phyloP scores from a whole-genome alignment of 2,113 vertebrate species.

The Blennius ocellaris region DNA sequence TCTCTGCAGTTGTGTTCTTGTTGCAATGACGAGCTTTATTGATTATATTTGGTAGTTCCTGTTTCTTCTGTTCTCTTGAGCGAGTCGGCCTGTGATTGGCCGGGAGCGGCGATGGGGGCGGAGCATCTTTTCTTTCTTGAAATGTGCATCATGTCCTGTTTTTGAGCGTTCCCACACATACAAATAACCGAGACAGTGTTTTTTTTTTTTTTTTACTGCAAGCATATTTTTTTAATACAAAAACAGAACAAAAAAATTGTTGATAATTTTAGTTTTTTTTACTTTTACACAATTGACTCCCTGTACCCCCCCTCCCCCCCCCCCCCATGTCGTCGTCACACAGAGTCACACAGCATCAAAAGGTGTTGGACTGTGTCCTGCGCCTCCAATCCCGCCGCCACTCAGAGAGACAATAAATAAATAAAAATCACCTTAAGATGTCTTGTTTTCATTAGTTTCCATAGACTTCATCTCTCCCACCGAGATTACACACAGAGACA shows the following conservation, averaged over 20 bases:
- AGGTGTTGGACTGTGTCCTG: conserved; percentile 64
- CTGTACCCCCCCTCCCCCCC: conserved; percentile 79
- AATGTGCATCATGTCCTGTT: too few relatives aligned
- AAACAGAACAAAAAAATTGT: conserved; percentile 87
- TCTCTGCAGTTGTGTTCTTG: too few relatives aligned
- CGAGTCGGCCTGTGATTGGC: too few relatives aligned
- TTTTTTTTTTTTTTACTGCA: conserved; percentile 93
- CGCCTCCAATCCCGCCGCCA: conserved; percentile 27
- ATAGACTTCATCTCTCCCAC: conserved; percentile 74
- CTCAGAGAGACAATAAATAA: conserved; percentile 94
- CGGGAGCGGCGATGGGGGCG: too few relatives aligned
- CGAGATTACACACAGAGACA: conserved; percentile 63
- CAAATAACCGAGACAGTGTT: background rate
- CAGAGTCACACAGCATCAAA: conserved; percentile 88
- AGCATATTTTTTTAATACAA: conserved; percentile 99
- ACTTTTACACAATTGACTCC: conserved; percentile 92
- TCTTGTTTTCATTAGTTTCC: conserved; percentile 72
- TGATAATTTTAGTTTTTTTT: conserved; percentile 84
- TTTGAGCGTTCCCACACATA: background rate
- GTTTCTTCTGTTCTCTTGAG: too few relatives aligned
- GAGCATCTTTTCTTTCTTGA: too few relatives aligned
- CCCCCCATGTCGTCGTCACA: conserved; percentile 84
- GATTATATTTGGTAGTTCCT: too few relatives aligned
- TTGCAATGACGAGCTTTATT: too few relatives aligned
- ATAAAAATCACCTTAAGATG: conserved; percentile 88